Percentiles rank a stretch among this genome's conserved stretches.
Evolutionary conservation across 2,797 vertebrate species (phyloP).

Genomic region (Sebastes ruberrimus): DNA sequence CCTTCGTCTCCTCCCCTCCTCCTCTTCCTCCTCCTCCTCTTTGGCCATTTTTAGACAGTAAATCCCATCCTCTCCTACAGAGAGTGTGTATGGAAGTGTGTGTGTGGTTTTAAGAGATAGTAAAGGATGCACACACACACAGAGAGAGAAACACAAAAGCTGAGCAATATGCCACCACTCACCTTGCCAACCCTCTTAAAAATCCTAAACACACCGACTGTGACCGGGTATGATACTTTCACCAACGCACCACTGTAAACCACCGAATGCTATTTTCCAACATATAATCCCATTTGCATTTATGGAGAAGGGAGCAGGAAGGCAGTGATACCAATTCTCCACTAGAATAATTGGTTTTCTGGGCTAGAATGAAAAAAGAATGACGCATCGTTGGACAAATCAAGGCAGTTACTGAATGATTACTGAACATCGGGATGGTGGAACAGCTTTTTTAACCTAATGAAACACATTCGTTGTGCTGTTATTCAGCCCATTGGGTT

Average conservation of each 20-base stretch:
- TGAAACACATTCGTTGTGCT: background rate
- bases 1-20: slow-evolving; percentile 26
- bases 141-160: background rate
- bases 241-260: background rate
- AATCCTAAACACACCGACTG: slow-evolving; percentile 20
- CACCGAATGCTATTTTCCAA: background rate
- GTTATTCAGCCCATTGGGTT: slow-evolving; percentile 14
- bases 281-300: slow-evolving; percentile 33
- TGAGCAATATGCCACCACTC: slow-evolving; percentile 1
- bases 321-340: slow-evolving; percentile 4
- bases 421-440: background rate
- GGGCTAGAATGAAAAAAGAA: background rate
- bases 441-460: background rate
- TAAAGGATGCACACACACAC: slow-evolving; percentile 5
- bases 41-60: slow-evolving; percentile 76
- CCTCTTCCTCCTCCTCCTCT: slow-evolving; percentile 28
- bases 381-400: background rate
- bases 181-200: slow-evolving; percentile 21
- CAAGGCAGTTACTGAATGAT: background rate
- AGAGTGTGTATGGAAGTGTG: slow-evolving; percentile 30
- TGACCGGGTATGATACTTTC: slow-evolving; percentile 3
- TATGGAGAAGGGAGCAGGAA: background rate
- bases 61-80: slow-evolving; percentile 63
- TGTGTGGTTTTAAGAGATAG: slow-evolving; percentile 31
- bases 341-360: slow-evolving; percentile 13